Base-by-base conservation (phyloP, 2,797 vertebrate genomes). In the Streptopelia turtur region DNA sequence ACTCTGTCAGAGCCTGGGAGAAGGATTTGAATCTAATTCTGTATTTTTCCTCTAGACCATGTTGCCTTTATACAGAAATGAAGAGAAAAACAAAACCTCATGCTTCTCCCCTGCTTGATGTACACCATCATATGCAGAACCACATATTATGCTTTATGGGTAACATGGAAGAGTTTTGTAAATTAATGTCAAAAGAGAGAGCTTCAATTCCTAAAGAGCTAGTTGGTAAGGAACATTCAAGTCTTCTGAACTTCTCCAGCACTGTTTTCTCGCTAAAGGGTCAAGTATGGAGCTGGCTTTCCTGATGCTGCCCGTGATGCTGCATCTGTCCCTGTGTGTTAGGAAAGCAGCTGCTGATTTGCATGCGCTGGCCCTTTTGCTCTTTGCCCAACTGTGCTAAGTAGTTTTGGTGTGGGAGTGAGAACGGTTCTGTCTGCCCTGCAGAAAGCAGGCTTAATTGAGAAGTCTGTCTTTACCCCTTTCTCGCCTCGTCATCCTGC, bases 331-430 rank as follows among this genome's bases (percentile, higher is more conserved):
- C 80, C 74, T 66, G 80, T 13, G 21, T 70, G 21, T 88, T 91
- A 55, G 90, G 85, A 83, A 92, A 41, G 43, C 74, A 96, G 95
- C 85, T 84, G 91, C 93, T 70, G 77, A 79, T 94, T 64, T 90
- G 87, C 63, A 50, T 65, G 28, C 4, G 2, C 65, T 76, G 87
- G 43, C 66, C 82, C 52, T 75, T 87, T 83, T 83, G 89, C 92
- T 89, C 64, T 92, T 91, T 82, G 66, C 87, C 85, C 70, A 74
- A 82, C 87, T 78, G 56, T 5, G 3, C 87, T 69, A 65, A 88
- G 93, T 60, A 82, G 76, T 59, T 94, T 93, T 84, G 4, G 66
- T 1, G 5, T 90, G 89, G 85, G 89, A 96, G 85, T 45, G 33
- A 53, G 70, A 91, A 70, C 56, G 84, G 41, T 94, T 94, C 77